These are phyloP conservation scores for Hyperoplus lanceolatus DNA, from an alignment of 2,797 vertebrate genomes.

Conservation along the genomic window DNA sequence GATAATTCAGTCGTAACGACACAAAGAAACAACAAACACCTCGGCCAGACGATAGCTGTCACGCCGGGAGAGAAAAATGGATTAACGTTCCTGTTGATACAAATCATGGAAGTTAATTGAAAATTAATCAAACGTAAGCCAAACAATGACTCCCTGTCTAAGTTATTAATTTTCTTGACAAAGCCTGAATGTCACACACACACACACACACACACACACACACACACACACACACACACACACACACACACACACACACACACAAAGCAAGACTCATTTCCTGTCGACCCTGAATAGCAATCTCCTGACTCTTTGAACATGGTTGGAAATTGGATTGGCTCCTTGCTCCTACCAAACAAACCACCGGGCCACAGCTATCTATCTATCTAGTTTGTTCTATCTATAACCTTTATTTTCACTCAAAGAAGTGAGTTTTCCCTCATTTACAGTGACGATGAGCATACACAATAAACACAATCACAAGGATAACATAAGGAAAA, in stretches of 20 bases:
- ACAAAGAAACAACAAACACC: no score
- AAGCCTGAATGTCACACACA: not conserved
- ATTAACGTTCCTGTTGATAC: conserved; percentile 13
- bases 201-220: not conserved
- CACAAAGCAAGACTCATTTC: conserved; percentile 37
- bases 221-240: not conserved
- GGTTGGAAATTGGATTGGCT: conserved; percentile 64
- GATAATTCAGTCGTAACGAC: no score
- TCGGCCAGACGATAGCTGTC: no score
- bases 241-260: conserved; percentile 3
- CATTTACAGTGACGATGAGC: no score
- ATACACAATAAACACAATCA: no score
- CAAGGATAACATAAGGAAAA: no score
- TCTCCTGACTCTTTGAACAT: conserved; percentile 52
- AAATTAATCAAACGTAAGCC: conserved; percentile 52
- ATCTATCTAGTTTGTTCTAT: no score
- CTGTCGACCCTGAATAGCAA: conserved; percentile 44
- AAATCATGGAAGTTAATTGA: conserved; percentile 32
- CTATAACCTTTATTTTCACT: no score
- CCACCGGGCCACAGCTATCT: not conserved
- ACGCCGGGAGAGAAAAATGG: no score
- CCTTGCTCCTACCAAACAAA: conserved; percentile 41
- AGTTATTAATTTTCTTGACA: conserved; percentile 34
- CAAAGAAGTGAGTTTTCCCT: no score
- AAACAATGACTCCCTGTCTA: conserved; percentile 37